Conservation (phyloP, 2,113 vertebrate genomes). For the Callionymus lyra region DNA sequence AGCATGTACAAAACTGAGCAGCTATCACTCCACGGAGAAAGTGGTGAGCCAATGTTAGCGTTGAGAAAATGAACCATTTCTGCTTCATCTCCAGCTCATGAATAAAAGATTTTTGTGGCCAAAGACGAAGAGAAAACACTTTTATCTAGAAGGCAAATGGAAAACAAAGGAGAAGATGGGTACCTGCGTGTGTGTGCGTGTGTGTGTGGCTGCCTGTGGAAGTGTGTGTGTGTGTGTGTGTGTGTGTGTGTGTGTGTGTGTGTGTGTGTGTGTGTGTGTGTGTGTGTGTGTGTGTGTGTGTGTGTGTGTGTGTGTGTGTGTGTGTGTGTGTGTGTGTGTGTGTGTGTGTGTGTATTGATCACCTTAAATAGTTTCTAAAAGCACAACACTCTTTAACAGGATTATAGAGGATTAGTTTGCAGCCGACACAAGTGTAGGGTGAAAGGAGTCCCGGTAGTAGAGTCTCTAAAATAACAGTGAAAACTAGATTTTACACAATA, state of each 20-base stretch:
- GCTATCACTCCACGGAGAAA: too few species aligned
- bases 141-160: slow-evolving; percentile 53
- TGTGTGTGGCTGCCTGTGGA: slow-evolving; percentile 4
- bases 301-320: slow-evolving; percentile 13
- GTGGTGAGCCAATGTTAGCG: slow-evolving; percentile 43
- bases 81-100: slow-evolving; percentile 54
- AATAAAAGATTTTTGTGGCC: slow-evolving; percentile 63
- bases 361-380: slow-evolving; percentile 69
- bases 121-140: slow-evolving; percentile 60
- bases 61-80: slow-evolving; percentile 58
- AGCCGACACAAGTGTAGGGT: slow-evolving; percentile 45
- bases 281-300: slow-evolving; percentile 15
- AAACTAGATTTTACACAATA: neutral
- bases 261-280: too few species aligned
- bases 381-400: slow-evolving; percentile 68
- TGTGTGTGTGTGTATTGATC: slow-evolving; percentile 32
- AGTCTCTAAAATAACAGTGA: neutral
- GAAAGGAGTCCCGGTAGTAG: too few species aligned
- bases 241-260: slow-evolving; percentile 12
- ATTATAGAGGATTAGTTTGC: slow-evolving; percentile 72
- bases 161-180: slow-evolving; percentile 51
- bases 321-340: slow-evolving; percentile 17
- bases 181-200: slow-evolving; percentile 25
- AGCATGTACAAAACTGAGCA: too few species aligned
- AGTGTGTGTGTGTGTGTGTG: slow-evolving; percentile 11